Evolutionary conservation across 2,797 vertebrate genomes (phyloP), one percentile per base, ranked within the genome.

Genomic region (Chanos chanos): DNA sequence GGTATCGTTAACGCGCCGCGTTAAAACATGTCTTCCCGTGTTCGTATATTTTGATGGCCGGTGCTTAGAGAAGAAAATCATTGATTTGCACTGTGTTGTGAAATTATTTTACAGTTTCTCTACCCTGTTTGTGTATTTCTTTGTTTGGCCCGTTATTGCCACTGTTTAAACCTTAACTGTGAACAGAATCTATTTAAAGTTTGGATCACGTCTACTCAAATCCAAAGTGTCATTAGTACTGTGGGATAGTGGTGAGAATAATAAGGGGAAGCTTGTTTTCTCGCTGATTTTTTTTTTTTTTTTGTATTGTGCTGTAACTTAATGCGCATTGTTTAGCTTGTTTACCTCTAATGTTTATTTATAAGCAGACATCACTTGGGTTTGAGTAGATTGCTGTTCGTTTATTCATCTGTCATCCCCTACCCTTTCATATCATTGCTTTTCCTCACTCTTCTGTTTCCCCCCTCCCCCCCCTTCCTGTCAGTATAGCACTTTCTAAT

Each of bases 1-100:
- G 95, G 96, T 88, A 81, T 31, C 34, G 8, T 12, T 52, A 21
- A 49, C 7, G 1, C 30, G n/a, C 27, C 41, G 45, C 16, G 16
- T 9, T n/a, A 8, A n/a, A n/a, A n/a, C n/a, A n/a, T n/a, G n/a
- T n/a, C n/a, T n/a, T n/a, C n/a, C n/a, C n/a, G n/a, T n/a, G n/a
- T n/a, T n/a, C n/a, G n/a, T n/a, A n/a, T n/a, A n/a, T n/a, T n/a
- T n/a, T n/a, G n/a, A n/a, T n/a, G n/a, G n/a, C n/a, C n/a, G n/a
- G n/a, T n/a, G n/a, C n/a, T n/a, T n/a, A n/a, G n/a, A n/a, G n/a
- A n/a, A n/a, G n/a, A n/a, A n/a, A n/a, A n/a, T n/a, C n/a, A n/a
- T n/a, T n/a, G n/a, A n/a, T n/a, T n/a, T n/a, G n/a, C n/a, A n/a
- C n/a, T n/a, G n/a, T n/a, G n/a, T n/a, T n/a, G n/a, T n/a, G n/a